phyloP scores from a whole-genome alignment of 2,113 vertebrate species.

The Epinephelus fuscoguttatus region DNA sequence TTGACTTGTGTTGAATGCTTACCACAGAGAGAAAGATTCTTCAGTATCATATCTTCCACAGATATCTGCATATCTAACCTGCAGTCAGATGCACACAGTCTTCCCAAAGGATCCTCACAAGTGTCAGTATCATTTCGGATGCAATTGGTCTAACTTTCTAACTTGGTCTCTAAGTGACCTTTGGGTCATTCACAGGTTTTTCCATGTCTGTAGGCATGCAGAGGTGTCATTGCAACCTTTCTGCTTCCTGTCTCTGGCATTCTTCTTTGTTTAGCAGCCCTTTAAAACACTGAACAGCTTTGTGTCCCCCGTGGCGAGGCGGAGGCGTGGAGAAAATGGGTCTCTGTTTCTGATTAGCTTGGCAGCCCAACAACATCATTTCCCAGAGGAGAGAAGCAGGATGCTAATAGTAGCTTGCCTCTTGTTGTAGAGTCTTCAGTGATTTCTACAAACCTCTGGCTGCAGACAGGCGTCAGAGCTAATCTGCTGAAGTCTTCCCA shows the following conservation, averaged over 20 bases:
- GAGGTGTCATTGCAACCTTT: constrained; percentile 77
- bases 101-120: not conserved
- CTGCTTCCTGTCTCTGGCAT: constrained; percentile 79
- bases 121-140: constrained; percentile 6
- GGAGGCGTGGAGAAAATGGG: constrained; percentile 69
- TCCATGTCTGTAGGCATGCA: constrained; percentile 56
- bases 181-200: constrained; percentile 60
- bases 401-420: constrained; percentile 74
- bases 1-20: not conserved
- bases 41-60: not conserved
- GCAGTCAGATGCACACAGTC: not conserved
- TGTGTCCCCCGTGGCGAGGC: constrained; percentile 85
- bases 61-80: not conserved
- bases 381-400: constrained; percentile 75
- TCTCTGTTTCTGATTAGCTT: constrained; percentile 85
- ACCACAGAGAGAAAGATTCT: constrained; percentile 1
- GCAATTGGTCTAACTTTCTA: too few relatives aligned
- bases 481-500: constrained; percentile 61
- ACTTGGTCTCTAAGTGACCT: too few relatives aligned
- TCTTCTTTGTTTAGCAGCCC: constrained; percentile 81
- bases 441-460: constrained; percentile 57
- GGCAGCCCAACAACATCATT: constrained; percentile 77
- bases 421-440: constrained; percentile 29
- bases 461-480: constrained; percentile 71
- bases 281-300: constrained; percentile 86